Evolutionary conservation across 2,888 invertebrate genomes (phyloP).

Genomic region (Germaria angustata): DNA sequence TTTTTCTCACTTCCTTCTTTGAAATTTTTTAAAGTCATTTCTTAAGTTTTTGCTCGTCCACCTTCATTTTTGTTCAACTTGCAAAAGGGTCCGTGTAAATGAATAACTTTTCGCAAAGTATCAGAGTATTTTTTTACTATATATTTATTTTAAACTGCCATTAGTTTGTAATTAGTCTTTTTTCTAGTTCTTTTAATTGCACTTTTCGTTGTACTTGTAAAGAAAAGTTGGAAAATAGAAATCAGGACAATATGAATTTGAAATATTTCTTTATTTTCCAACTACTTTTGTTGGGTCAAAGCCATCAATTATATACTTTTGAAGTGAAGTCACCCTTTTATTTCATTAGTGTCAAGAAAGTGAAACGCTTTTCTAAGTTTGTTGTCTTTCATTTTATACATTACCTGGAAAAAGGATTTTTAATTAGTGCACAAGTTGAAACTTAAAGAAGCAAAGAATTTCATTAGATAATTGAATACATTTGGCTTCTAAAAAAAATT

Average conservation of each 20-base stretch:
- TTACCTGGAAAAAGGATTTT: neutral
- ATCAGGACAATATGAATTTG: neutral
- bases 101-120: conserved; percentile 14
- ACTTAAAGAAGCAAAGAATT: neutral
- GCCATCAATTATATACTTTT: conserved; percentile 35
- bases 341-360: neutral
- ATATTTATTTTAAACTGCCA: neutral
- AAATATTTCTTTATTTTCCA: neutral
- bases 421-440: neutral
- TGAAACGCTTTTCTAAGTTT: neutral
- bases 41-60: conserved; percentile 4
- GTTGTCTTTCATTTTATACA: neutral
- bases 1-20: conserved; percentile 8
- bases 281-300: conserved; percentile 18
- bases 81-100: conserved; percentile 11
- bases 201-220: conserved; percentile 3
- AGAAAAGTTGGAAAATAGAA: neutral
- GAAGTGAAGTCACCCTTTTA: neutral
- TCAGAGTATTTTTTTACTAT: neutral
- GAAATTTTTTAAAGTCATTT: neutral
- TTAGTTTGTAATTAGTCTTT: conserved; percentile 47
- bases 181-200: conserved; percentile 14
- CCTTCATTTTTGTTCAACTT: neutral
- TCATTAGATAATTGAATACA: neutral
- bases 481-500: neutral